phyloP scores from a whole-genome alignment of 2,797 vertebrate species.

The Enteromius paludinosus region DNA sequence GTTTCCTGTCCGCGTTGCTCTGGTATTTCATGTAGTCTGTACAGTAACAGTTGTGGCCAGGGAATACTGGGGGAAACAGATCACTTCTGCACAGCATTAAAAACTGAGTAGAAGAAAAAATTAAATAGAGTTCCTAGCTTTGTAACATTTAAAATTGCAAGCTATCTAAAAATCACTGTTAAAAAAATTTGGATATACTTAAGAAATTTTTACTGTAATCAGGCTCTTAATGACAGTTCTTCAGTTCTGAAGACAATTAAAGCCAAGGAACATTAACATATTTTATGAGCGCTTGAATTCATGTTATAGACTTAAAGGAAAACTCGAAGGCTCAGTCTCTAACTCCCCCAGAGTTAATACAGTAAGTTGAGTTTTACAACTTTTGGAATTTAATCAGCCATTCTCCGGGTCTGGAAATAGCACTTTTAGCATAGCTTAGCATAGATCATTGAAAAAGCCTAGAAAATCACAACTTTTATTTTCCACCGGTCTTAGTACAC shows the following conservation, averaged over 20 bases:
- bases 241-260: background rate
- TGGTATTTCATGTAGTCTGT: conserved; percentile 6
- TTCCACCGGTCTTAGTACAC: too few species aligned
- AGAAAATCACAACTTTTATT: too few species aligned
- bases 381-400: too few species aligned
- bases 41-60: conserved; percentile 12
- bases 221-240: background rate
- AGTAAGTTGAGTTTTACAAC: too few species aligned
- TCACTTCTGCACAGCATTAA: background rate
- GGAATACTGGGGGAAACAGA: background rate
- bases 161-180: background rate
- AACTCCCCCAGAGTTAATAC: too few species aligned
- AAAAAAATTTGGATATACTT: background rate
- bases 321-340: too few species aligned
- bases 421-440: too few species aligned
- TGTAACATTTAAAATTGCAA: background rate
- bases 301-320: background rate
- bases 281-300: background rate
- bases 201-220: background rate
- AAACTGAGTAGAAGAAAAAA: background rate
- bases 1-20: conserved; percentile 22
- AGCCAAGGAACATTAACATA: background rate
- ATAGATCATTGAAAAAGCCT: too few species aligned
- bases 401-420: too few species aligned
- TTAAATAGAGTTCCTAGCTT: background rate